Percentiles rank a stretch among this genome's conserved stretches.
Evolutionary conservation across 2,797 vertebrate genomes (phyloP).

Genomic region (Taenioides sp.): DNA sequence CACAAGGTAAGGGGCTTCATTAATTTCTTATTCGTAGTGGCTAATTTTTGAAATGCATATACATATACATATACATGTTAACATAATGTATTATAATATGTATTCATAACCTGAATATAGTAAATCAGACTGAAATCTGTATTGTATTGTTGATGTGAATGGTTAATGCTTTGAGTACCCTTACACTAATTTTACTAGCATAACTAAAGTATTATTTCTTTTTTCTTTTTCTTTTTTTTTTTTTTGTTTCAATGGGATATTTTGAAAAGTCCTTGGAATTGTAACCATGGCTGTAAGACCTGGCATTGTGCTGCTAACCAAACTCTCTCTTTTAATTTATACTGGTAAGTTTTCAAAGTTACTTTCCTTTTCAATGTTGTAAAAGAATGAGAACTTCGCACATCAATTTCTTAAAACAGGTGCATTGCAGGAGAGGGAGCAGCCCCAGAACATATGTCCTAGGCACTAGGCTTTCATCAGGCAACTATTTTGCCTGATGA

Average conservation of each 20-base stretch:
- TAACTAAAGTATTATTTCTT: background rate
- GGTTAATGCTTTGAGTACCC: background rate
- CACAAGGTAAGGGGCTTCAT: background rate
- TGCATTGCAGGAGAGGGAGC: too few relatives aligned
- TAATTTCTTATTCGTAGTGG: background rate
- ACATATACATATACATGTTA: background rate
- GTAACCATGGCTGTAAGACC: background rate
- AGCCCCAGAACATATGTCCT: too few relatives aligned
- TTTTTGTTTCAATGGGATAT: background rate
- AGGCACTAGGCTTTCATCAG: too few relatives aligned
- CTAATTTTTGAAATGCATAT: background rate
- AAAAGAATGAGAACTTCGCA: too few relatives aligned
- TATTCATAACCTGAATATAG: background rate
- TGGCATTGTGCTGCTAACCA: background rate
- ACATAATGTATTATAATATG: background rate
- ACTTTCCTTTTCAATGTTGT: background rate
- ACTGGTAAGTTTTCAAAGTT: slow-evolving; percentile 4
- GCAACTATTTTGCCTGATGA: too few relatives aligned
- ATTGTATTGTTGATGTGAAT: too few relatives aligned
- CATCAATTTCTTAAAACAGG: too few relatives aligned
- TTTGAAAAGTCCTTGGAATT: background rate
- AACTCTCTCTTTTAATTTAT: background rate
- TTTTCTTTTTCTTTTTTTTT: background rate
- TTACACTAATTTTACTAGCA: background rate
- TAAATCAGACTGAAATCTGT: background rate